Base-by-base conservation (phyloP, 2,888 invertebrate species). In the Aspidiotus rigidus region DNA sequence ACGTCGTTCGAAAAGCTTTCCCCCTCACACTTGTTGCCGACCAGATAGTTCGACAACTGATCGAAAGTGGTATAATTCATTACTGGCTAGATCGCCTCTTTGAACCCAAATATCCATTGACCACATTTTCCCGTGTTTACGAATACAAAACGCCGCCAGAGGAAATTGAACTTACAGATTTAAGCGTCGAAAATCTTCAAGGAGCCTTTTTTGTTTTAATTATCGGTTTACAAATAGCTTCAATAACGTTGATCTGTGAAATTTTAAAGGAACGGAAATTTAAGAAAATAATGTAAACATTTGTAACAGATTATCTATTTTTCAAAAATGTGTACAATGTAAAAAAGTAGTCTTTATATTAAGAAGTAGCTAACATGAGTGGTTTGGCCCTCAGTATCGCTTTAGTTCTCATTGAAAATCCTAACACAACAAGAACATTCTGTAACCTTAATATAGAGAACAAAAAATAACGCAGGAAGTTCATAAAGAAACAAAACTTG, bases 11-110 rank as follows among this genome's bases (percentile, higher is more conserved):
- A 10, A 67, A 62, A 67, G 62, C 54, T 6, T 69, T 71, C 28
- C 69, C 72, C n/a, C 71, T 70, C 69, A 7, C 16, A 7, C 63
- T 64, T 13, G 54, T 62, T 40, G 71, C 69, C 16, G 67, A 71
- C 59, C 56, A 59, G 15, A 71, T 73, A 40, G 54, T 73, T 13
- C 55, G 59, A 28, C 64, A 69, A 5, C 39, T 73, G 7, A 61
- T 71, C 11, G 72, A 73, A 67, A 71, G 71, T 41, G 73, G 73
- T 7, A 71, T 73, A 1, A 64, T 70, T 17, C 61, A 67, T 7
- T 72, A 72, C 28, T 73, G 73, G 73, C 16, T 72, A n/a, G 59
- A 69, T 42, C 41, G 72, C 11, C 49, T 72, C 15, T 63, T 69
- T 49, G 71, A 70, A 10, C 55, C 28, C 7, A 66, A 55, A 17